Evolutionary conservation across 2,113 vertebrate species (phyloP).

Genomic region (Vulpes lagopus): DNA sequence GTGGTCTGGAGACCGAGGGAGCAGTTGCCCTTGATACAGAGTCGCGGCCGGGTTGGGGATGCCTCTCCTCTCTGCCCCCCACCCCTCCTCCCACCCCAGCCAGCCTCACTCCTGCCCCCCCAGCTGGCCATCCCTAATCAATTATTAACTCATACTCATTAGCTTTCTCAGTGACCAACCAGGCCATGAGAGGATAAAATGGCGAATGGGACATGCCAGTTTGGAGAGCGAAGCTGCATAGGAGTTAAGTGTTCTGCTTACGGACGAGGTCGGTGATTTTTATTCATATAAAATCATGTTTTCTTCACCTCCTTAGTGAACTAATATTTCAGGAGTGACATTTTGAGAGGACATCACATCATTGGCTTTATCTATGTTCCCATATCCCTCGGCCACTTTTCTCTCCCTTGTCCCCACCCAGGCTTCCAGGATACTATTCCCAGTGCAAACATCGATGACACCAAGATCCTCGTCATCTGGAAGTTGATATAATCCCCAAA

Average conservation of each 20-base stretch:
- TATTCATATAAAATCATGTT: background rate
- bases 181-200: background rate
- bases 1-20: background rate
- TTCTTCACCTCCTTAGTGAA: background rate
- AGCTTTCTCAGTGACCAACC: background rate
- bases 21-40: fast-evolving
- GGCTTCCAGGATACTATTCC: background rate
- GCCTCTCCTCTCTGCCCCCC: background rate
- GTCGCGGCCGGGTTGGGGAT: background rate
- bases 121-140: background rate
- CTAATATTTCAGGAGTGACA: background rate
- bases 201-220: no score
- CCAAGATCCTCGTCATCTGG: background rate
- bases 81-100: fast-evolving
- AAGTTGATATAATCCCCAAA: background rate
- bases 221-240: background rate
- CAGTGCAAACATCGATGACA: background rate
- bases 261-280: background rate
- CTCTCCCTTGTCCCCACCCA: background rate
- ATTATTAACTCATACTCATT: background rate
- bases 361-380: background rate
- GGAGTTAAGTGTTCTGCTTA: background rate
- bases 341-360: background rate
- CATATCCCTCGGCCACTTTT: background rate
- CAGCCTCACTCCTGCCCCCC: background rate